Conservation (phyloP, 2,113 vertebrate genomes). For the Barnardius zonarius region DNA sequence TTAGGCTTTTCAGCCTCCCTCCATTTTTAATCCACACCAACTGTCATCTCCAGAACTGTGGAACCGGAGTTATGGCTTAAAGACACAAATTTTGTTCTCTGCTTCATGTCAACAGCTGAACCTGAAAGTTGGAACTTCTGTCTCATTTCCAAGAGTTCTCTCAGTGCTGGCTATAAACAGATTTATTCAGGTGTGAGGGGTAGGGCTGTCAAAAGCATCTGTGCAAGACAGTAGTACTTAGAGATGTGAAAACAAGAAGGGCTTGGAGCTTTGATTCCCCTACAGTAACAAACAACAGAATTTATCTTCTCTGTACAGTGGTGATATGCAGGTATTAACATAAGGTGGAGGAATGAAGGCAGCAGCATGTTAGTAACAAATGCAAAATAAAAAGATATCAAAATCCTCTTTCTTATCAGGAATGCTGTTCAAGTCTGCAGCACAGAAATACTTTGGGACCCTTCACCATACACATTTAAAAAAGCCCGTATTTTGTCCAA, state of each 20-base stretch:
- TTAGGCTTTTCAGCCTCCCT: background rate
- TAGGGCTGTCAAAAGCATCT: background rate
- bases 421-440: background rate
- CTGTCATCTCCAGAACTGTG: background rate
- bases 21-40: background rate
- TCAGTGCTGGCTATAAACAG: background rate
- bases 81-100: background rate
- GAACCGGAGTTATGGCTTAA: background rate
- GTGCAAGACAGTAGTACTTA: background rate
- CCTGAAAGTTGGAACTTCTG: background rate
- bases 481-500: background rate
- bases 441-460: background rate
- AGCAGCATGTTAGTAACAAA: background rate
- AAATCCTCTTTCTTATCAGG: background rate
- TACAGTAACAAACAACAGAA: background rate
- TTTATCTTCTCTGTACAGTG: background rate
- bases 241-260: background rate
- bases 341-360: background rate
- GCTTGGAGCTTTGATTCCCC: background rate
- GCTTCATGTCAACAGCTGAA: background rate
- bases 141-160: background rate
- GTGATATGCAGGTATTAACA: background rate
- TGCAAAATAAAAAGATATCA: background rate
- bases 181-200: background rate
- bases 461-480: background rate